Evolutionary conservation across 1,140 invertebrate species (phyloP), one percentile per base, ranked within the genome.

Genomic region (Zaprionus davidi): DNA sequence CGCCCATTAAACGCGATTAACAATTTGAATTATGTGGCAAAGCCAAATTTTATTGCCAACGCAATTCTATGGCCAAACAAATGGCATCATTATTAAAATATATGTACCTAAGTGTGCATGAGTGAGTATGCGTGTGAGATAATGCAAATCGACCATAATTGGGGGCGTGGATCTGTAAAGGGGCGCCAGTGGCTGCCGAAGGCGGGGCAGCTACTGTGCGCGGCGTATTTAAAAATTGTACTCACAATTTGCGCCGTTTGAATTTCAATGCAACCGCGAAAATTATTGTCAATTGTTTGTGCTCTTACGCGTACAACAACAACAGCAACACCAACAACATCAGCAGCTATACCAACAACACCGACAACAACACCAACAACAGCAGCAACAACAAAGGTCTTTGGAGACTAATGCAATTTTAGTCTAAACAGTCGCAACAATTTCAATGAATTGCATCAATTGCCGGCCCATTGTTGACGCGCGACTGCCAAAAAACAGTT

Each of bases 371-470:
- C 36, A 76, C 20, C 17, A 41, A 9, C 12, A 62, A 11, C 7
- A 62, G 17, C 55, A 60, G 34, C 46, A 49, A 11, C 70, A 82
- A 78, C 80, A 87, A 83, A 80, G 57, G 73, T 77, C 65, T 88
- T 58, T 55, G 71, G 64, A 53, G 84, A 73, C 85, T 90, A 90
- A 90, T 90, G 85, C 85, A 90, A 90, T 90, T 90, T 90, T 90
- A 85, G 82, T 76, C 81, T 85, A 90, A 90, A 90, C 85, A 90
- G 84, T 87, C 82, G 81, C 81, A 90, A 76, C 76, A 85, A 90
- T 90, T 86, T 90, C 76, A 90, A 90, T 90, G 86, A 90, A 90
- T 90, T 90, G 86, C 86, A 90, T 90, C 86, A 90, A 90, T 90
- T 91, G 88, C 87, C 83, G 74, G 83, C 71, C 74, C 81, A 88